Evolutionary conservation across 2,113 vertebrate genomes (phyloP).

Genomic region (Dasyurus viverrinus): DNA sequence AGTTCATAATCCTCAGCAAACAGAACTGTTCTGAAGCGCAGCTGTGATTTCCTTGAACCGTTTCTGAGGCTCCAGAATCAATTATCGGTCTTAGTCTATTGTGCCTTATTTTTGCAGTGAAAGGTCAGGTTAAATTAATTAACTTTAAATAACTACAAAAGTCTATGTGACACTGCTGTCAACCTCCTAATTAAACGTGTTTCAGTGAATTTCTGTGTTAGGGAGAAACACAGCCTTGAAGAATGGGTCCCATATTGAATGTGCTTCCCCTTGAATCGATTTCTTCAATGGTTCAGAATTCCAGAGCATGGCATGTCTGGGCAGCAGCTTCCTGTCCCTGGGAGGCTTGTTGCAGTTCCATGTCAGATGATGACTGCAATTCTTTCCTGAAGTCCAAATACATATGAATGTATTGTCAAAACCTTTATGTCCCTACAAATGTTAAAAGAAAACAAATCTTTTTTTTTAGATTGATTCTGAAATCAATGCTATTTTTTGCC

Average conservation of each 20-base stretch:
- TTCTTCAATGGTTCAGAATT: slow-evolving; percentile 59
- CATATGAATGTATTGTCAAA: neutral
- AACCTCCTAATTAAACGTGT: slow-evolving; percentile 55
- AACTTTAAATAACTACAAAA: slow-evolving; percentile 68
- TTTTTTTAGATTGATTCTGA: neutral
- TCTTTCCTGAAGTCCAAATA: slow-evolving; percentile 17
- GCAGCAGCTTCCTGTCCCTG: neutral
- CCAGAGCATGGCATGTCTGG: slow-evolving; percentile 39
- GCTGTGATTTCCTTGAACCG: slow-evolving; percentile 63
- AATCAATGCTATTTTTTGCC: neutral
- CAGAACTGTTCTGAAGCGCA: slow-evolving; percentile 53
- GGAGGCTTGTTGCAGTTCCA: neutral
- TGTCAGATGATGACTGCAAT: neutral
- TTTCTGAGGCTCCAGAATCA: slow-evolving; percentile 60
- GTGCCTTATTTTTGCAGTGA: slow-evolving; percentile 40
- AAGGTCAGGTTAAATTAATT: slow-evolving; percentile 73
- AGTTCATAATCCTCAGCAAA: slow-evolving; percentile 71
- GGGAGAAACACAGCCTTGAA: slow-evolving; percentile 26
- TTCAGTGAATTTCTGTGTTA: neutral
- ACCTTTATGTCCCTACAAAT: neutral
- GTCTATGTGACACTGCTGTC: slow-evolving; percentile 23
- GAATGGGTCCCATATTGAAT: slow-evolving; percentile 51
- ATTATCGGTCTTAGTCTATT: slow-evolving; percentile 64
- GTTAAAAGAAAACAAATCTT: neutral
- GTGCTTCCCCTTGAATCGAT: slow-evolving; percentile 56